Conservation (phyloP, 2,797 vertebrate species). For the Dendrocincla tyrannina region DNA sequence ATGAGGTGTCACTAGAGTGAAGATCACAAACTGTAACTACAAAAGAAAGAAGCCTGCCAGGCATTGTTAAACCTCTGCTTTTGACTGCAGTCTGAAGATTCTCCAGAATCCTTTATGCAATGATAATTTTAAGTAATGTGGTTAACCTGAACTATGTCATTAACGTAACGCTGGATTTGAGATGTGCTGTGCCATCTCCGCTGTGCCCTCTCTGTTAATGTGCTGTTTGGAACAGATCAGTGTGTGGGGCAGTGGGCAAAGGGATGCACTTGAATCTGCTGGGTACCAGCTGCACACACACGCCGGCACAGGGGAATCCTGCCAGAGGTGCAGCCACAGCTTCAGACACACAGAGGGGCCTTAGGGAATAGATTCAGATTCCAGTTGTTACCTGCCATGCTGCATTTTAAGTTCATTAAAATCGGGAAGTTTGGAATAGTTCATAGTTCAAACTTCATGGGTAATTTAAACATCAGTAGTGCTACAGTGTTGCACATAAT, state of each 20-base stretch:
- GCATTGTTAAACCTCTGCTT: conserved; percentile 32
- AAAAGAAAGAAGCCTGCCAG: conserved; percentile 44
- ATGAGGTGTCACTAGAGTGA: conserved; percentile 6
- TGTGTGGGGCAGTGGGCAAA: background rate
- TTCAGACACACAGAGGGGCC: background rate
- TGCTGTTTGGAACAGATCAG: background rate
- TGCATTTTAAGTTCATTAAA: background rate
- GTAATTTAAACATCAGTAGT: background rate
- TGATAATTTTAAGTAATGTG: conserved; percentile 18
- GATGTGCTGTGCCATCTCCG: background rate
- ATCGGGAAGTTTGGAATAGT: background rate
- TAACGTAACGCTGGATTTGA: background rate
- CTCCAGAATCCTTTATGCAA: background rate
- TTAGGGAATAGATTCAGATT: background rate
- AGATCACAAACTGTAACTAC: conserved; percentile 31
- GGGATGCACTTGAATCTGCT: background rate
- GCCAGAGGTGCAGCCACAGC: background rate
- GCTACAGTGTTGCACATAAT: background rate
- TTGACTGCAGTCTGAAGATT: background rate
- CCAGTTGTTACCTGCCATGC: background rate
- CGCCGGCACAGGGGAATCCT: accelerated
- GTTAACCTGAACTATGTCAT: conserved; percentile 24
- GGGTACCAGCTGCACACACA: background rate
- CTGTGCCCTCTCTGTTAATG: background rate
- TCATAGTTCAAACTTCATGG: background rate